Evolutionary conservation across 2,797 vertebrate species (phyloP).

Genomic region (Artibeus jamaicensis): DNA sequence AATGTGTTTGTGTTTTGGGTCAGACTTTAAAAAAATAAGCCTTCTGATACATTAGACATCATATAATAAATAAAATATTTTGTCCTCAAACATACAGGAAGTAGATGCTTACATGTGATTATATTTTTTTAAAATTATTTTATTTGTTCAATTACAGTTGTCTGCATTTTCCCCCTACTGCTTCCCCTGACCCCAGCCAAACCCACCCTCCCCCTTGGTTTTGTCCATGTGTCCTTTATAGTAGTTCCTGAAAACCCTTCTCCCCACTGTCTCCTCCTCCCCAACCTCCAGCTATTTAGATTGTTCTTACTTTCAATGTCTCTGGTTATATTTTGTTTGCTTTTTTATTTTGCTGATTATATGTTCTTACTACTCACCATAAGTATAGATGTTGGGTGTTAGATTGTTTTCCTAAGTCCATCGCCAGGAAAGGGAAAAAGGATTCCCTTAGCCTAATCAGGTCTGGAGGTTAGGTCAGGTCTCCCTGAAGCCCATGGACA

Average conservation of each 20-base stretch:
- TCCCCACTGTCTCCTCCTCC: too few relatives aligned
- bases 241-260: too few relatives aligned
- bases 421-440: background rate
- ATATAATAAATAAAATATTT: background rate
- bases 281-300: too few relatives aligned
- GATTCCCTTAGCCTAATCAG: background rate
- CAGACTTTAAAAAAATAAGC: background rate
- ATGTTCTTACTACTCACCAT: background rate
- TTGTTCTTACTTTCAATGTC: too few relatives aligned
- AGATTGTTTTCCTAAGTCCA: background rate
- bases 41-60: background rate
- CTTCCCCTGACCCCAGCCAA: too few relatives aligned
- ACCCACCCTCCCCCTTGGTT: too few relatives aligned
- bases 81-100: background rate
- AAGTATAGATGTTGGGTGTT: background rate
- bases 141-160: too few relatives aligned
- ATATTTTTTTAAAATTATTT: too few relatives aligned
- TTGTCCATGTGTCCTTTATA: too few relatives aligned
- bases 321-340: too few relatives aligned
- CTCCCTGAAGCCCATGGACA: background rate
- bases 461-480: background rate
- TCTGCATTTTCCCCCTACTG: too few relatives aligned
- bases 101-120: background rate
- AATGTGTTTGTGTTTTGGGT: background rate
- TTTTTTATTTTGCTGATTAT: too few relatives aligned